Evolutionary conservation across 2,888 invertebrate species (phyloP).

Genomic region (Dasypogon diadema): DNA sequence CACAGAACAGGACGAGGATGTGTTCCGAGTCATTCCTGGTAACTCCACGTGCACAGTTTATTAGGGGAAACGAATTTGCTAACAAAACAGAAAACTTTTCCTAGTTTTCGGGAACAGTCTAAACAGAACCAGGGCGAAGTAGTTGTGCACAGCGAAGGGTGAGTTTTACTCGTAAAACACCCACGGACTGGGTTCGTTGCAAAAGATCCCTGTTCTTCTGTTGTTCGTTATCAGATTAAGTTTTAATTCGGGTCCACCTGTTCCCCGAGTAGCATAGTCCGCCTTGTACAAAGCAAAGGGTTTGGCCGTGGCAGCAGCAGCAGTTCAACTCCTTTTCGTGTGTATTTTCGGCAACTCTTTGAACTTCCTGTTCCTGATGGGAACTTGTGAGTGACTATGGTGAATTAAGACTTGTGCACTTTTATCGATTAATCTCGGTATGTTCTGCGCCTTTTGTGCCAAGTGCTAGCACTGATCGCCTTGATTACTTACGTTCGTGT

Average conservation of each 20-base stretch:
- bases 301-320: neutral
- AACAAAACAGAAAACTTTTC: constrained; percentile 24
- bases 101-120: constrained; percentile 20
- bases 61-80: constrained; percentile 18
- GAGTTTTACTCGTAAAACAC: neutral
- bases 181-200: neutral
- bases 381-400: constrained; percentile 1
- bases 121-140: neutral
- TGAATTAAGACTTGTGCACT: constrained; percentile 24
- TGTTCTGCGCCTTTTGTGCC: neutral
- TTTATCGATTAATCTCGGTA: constrained; percentile 10
- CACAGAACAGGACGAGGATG: constrained; percentile 33
- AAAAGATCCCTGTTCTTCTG: neutral
- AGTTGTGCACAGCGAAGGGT: constrained; percentile 9
- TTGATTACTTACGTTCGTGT: neutral
- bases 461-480: neutral
- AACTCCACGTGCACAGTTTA: constrained; percentile 28
- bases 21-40: constrained; percentile 3
- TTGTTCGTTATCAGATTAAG: constrained; percentile 3
- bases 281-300: neutral
- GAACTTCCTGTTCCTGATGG: neutral
- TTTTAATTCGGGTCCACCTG: constrained; percentile 14
- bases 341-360: neutral
- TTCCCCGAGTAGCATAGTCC: neutral
- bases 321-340: neutral